Conservation (phyloP, 2,888 invertebrate species). For the Iselma pallidipennis region DNA sequence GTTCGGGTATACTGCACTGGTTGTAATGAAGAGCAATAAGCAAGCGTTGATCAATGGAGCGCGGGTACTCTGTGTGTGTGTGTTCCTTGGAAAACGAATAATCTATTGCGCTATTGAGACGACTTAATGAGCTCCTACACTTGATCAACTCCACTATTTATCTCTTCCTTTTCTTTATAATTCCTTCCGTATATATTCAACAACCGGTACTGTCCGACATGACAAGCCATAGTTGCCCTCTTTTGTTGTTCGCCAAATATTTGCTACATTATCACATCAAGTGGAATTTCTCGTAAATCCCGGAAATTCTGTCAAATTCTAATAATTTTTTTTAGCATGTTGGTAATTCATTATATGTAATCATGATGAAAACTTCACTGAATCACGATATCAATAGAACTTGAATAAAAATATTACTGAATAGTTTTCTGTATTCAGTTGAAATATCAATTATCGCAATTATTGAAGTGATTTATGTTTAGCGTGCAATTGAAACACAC, state of each 20-base stretch:
- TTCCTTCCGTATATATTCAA: slow-evolving; percentile 10
- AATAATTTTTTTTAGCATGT: too few relatives aligned
- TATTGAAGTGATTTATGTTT: neutral
- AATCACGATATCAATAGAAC: neutral
- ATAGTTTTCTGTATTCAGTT: neutral
- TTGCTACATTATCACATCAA: neutral
- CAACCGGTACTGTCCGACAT: neutral
- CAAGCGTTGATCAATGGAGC: slow-evolving; percentile 32
- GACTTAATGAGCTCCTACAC: slow-evolving; percentile 36
- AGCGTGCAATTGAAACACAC: slow-evolving; percentile 1
- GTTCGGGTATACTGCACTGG: slow-evolving; percentile 24
- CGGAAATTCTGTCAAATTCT: too few relatives aligned
- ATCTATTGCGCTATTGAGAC: slow-evolving; percentile 30
- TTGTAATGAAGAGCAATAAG: slow-evolving; percentile 33
- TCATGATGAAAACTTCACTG: neutral
- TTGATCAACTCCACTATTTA: slow-evolving; percentile 31
- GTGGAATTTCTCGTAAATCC: too few relatives aligned
- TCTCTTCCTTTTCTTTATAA: slow-evolving; percentile 17
- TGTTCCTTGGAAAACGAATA: slow-evolving; percentile 33
- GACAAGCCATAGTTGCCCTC: neutral
- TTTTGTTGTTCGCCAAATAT: neutral
- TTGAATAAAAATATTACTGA: neutral
- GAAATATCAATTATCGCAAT: slow-evolving; percentile 1
- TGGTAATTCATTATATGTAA: too few relatives aligned
- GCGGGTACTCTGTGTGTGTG: slow-evolving; percentile 21